phyloP scores from a whole-genome alignment of 2,888 invertebrate species.

The Lepidochrysops patricia region DNA sequence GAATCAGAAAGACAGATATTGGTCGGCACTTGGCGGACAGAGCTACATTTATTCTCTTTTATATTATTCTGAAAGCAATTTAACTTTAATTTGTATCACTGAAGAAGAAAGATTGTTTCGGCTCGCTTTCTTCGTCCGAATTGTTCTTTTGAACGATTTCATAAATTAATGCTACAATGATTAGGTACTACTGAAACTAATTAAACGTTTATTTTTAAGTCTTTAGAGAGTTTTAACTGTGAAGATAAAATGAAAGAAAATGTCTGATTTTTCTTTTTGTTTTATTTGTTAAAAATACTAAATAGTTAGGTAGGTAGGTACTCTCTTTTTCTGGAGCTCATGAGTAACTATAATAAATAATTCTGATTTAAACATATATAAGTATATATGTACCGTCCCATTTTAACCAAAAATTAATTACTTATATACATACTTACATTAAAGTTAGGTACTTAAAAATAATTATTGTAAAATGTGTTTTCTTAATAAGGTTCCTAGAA shows the following conservation, averaged over 20 bases:
- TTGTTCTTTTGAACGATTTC: not conserved
- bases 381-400: too few species aligned
- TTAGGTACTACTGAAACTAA: not conserved
- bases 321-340: too few species aligned
- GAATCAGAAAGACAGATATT: slow-evolving; percentile 7
- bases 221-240: not conserved
- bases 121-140: not conserved
- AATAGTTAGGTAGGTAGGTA: too few species aligned
- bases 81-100: slow-evolving; percentile 1
- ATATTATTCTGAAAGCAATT: slow-evolving; percentile 8
- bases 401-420: too few species aligned
- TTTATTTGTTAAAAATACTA: too few species aligned
- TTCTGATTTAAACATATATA: too few species aligned
- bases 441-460: too few species aligned
- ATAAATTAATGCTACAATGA: not conserved
- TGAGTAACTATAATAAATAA: too few species aligned
- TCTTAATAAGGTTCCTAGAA: too few species aligned
- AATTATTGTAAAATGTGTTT: too few species aligned
- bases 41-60: slow-evolving; percentile 2
- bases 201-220: not conserved
- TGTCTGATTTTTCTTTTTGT: too few species aligned
- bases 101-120: not conserved
- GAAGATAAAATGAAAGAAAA: not conserved
- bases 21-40: slow-evolving; percentile 1
- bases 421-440: too few species aligned